Evolutionary conservation across 1,140 invertebrate species (phyloP).

Genomic region (Polypedilum vanderplanki): DNA sequence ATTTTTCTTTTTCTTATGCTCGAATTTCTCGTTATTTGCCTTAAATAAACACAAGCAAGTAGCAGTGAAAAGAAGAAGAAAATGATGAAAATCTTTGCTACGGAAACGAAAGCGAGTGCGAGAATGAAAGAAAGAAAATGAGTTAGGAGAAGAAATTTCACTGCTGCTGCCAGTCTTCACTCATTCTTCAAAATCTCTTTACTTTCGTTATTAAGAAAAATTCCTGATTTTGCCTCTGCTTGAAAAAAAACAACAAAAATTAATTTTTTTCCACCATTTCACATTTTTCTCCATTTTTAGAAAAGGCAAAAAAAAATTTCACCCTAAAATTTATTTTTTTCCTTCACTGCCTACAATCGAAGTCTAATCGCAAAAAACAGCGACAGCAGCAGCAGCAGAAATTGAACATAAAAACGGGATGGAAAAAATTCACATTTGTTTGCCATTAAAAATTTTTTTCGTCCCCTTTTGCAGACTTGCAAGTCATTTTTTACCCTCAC

Average conservation of each 20-base stretch:
- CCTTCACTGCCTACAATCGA: neutral
- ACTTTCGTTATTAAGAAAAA: neutral
- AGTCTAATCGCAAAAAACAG: slow-evolving; percentile 4
- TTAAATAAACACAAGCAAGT: too few relatives aligned
- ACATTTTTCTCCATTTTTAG: slow-evolving; percentile 3
- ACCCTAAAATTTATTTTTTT: neutral
- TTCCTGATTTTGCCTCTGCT: neutral
- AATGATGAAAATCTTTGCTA: too few relatives aligned
- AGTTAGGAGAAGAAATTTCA: too few relatives aligned
- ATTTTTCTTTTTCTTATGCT: too few relatives aligned
- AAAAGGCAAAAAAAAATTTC: neutral
- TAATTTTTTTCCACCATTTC: neutral
- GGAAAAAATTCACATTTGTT: neutral
- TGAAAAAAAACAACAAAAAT: neutral
- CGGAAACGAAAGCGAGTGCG: too few relatives aligned
- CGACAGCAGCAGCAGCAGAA: neutral
- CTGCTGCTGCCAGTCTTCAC: too few relatives aligned
- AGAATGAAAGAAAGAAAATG: too few relatives aligned
- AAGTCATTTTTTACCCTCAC: neutral
- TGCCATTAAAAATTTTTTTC: neutral
- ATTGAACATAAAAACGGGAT: too few relatives aligned
- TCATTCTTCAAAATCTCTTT: too few relatives aligned
- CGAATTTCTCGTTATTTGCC: too few relatives aligned
- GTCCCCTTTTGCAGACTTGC: neutral
- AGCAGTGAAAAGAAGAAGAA: too few relatives aligned